Conservation (phyloP, 2,888 invertebrate genomes). For the Synanthedon vespiformis region DNA sequence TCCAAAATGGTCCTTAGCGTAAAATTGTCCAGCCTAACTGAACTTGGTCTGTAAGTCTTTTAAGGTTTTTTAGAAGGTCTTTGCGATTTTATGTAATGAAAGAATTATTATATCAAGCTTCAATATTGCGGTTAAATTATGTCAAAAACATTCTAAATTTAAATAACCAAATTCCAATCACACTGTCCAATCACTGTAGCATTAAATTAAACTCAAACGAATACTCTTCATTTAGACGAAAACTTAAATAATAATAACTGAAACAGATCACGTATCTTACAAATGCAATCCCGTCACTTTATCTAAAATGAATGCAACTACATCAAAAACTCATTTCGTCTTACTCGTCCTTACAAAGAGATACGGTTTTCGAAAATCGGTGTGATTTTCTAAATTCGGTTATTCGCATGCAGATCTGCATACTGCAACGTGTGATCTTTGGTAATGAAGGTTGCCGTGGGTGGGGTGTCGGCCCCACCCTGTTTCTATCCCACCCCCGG, state of each 20-base stretch:
- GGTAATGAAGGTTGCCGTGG: slow-evolving; percentile 26
- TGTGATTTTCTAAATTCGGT: slow-evolving; percentile 42
- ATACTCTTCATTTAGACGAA: no score
- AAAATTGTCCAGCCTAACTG: no score
- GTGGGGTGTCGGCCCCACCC: background rate
- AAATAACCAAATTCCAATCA: no score
- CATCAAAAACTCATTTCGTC: slow-evolving; percentile 39
- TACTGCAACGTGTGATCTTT: slow-evolving; percentile 26
- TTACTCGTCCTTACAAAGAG: background rate
- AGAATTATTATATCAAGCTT: no score
- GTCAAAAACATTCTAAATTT: no score
- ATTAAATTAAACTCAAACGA: no score
- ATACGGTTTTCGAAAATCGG: slow-evolving; percentile 30
- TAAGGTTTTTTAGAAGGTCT: no score
- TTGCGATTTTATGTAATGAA: no score
- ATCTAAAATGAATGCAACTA: slow-evolving; percentile 8
- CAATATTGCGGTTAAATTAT: no score
- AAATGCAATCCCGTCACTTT: slow-evolving; percentile 24
- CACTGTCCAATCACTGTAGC: no score
- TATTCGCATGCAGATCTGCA: slow-evolving; percentile 55
- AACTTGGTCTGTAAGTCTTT: no score
- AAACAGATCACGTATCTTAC: slow-evolving; percentile 30
- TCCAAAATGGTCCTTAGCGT: no score
- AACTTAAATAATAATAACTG: background rate
- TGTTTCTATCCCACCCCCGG: background rate